Evolutionary conservation across 2,113 vertebrate species (phyloP).

Genomic region (Sinocyclocheilus maitianheensis): DNA sequence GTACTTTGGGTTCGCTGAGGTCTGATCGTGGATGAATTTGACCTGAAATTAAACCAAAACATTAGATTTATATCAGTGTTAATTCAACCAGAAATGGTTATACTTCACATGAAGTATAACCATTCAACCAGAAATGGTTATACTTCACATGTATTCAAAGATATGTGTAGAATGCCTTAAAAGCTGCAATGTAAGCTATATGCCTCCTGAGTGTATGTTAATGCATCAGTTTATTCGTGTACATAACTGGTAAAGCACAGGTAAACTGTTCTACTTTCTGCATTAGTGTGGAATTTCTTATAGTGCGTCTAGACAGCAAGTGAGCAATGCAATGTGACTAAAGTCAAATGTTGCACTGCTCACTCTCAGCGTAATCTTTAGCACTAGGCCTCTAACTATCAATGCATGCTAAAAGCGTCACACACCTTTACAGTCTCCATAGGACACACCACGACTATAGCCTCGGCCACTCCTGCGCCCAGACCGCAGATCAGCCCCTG

Average conservation of each 20-base stretch:
- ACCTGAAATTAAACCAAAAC: slow-evolving; percentile 73
- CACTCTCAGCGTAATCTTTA: background rate
- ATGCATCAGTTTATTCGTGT: background rate
- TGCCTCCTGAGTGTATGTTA: background rate
- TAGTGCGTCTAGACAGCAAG: background rate
- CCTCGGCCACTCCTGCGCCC: slow-evolving; percentile 92
- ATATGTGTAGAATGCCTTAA: background rate
- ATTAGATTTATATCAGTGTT: background rate
- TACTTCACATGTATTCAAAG: background rate
- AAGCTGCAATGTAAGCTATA: background rate
- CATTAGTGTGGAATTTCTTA: background rate
- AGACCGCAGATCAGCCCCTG: slow-evolving; percentile 88
- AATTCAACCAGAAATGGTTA: background rate
- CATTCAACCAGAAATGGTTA: no score
- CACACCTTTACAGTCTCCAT: slow-evolving; percentile 97
- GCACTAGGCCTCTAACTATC: background rate
- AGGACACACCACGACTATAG: slow-evolving; percentile 90
- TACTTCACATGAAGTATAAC: background rate
- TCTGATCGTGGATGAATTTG: slow-evolving; percentile 97
- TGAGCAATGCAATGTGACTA: background rate
- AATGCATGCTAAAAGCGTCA: background rate
- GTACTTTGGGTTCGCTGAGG: slow-evolving; percentile 90
- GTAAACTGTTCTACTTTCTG: background rate
- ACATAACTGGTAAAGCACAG: background rate
- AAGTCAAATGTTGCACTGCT: background rate